Evolutionary conservation across 2,888 invertebrate species (phyloP), one percentile per base, ranked within the genome.

Genomic region (Hydraecia micacea): DNA sequence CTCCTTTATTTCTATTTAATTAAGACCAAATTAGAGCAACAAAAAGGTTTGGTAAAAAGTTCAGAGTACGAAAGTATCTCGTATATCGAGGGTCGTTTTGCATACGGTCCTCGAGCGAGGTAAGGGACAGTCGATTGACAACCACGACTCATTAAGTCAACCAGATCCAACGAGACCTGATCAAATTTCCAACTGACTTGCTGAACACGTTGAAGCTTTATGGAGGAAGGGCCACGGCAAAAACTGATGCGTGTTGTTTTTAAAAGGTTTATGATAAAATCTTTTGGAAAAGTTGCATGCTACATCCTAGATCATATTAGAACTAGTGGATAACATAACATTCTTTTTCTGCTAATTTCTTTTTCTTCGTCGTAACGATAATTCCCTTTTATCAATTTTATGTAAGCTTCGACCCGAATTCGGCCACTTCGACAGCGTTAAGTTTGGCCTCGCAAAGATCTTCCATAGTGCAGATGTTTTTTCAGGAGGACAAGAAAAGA

Each of bases 81-180:
- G 78, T 75, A 79, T 83, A 79, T 83, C 75, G 81, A 63, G 67
- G 81, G 76, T 80, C 68, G 69, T 88, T 87, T 88, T 88, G 81
- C 89, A 88, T 88, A 75, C 80, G 75, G 67, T 68, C 62, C 87
- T 86, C 85, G 85, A 83, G 75, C 84, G 84, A 77, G 83, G 88
- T 55, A 65, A 87, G 81, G 90, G 94, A 93, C 94, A 93, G 88
- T 70, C 89, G 94, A 94, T 94, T 95, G 95, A 95, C 95, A 95
- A 94, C 91, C 90, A 93, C 72, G 80, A 91, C 88, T 95, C 95
- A 95, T 96, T 96, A 91, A 81, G 85, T 85, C 88, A 88, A 89
- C 89, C 88, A 87, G 80, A 86, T 85, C 86, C 84, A 87, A 83
- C 83, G 63, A 83, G 80, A 81, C 83, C 75, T 70, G 76, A 85